A percentile compares a stretch with the other conserved stretches of the same genome.
Evolutionary conservation across 2,113 vertebrate genomes (phyloP).

Genomic region (Zosterops hypoxanthus): DNA sequence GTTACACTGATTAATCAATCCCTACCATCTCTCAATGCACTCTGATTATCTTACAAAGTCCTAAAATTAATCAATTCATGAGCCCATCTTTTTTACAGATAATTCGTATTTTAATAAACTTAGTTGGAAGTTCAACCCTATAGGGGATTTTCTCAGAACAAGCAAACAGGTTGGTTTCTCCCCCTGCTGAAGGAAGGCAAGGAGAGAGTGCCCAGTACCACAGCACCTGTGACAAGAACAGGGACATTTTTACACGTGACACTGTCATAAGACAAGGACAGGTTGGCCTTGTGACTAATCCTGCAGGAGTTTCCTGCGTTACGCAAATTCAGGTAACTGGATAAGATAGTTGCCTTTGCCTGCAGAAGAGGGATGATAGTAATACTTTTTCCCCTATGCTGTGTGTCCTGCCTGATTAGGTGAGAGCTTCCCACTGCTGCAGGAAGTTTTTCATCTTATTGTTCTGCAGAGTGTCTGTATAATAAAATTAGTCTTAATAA

Average conservation of each 20-base stretch:
- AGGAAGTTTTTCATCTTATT: neutral
- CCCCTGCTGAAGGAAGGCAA: neutral
- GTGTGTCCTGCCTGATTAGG: neutral
- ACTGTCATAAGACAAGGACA: neutral
- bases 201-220: neutral
- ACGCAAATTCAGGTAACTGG: neutral
- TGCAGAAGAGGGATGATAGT: neutral
- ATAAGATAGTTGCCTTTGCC: neutral
- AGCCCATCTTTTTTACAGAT: neutral
- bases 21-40: neutral
- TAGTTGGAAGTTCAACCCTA: neutral
- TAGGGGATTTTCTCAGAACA: neutral
- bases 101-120: constrained; percentile 28
- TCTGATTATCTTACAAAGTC: constrained; percentile 53
- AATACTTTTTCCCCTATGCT: neutral
- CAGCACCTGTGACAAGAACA: neutral
- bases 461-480: neutral
- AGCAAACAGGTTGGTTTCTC: neutral
- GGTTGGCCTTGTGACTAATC: neutral
- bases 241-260: neutral
- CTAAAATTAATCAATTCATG: constrained; percentile 46
- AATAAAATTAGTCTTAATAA: neutral
- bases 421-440: neutral
- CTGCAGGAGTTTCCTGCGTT: neutral
- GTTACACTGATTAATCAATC: constrained; percentile 45